Evolutionary conservation across 2,888 invertebrate genomes (phyloP).

Genomic region (Cosmia trapezina): DNA sequence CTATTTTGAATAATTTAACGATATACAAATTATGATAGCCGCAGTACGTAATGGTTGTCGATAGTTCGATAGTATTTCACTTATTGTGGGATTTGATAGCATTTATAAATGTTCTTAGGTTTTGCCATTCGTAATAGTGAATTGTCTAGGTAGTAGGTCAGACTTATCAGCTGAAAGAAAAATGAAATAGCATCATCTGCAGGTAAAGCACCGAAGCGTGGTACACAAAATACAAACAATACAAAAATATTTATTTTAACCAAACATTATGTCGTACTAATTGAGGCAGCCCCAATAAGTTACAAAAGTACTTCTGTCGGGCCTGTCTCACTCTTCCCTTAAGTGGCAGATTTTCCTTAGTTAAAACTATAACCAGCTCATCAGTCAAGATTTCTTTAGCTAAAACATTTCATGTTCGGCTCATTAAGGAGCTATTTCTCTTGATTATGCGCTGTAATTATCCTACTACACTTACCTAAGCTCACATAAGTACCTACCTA

Average conservation of each 20-base stretch:
- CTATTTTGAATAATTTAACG: conserved; percentile 40
- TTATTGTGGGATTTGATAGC: not conserved
- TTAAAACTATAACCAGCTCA: too few species aligned
- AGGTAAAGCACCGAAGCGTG: too few species aligned
- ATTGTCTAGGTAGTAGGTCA: too few species aligned
- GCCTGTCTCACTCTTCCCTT: too few species aligned
- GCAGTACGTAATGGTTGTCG: not conserved
- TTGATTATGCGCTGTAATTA: not conserved
- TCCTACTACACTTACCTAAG: not conserved
- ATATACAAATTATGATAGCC: conserved; percentile 28
- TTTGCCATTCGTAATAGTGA: not conserved
- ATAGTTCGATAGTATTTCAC: conserved; percentile 1
- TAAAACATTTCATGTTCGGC: not conserved
- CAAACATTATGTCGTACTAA: too few species aligned
- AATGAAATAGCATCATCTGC: not conserved
- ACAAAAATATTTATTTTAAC: too few species aligned
- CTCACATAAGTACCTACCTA: not conserved
- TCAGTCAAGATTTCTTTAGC: not conserved
- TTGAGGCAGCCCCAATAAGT: too few species aligned
- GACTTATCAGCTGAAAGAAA: not conserved
- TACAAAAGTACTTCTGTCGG: too few species aligned
- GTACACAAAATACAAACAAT: too few species aligned
- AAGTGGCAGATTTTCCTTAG: too few species aligned
- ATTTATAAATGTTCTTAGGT: not conserved
- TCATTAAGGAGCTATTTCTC: not conserved